Evolutionary conservation across 2,113 vertebrate genomes (phyloP).

Genomic region (Struthio camelus): DNA sequence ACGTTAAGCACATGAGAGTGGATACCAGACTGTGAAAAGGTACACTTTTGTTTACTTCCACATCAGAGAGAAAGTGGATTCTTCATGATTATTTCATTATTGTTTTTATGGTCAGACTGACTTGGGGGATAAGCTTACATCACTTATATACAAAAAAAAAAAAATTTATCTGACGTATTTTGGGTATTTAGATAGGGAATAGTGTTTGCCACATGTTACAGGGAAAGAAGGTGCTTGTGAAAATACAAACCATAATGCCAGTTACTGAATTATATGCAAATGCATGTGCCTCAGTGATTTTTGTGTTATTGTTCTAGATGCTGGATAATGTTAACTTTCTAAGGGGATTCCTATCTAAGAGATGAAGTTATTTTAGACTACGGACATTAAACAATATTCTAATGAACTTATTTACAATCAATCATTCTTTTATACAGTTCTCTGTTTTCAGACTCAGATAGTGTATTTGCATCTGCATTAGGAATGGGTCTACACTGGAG

Average conservation of each 20-base stretch:
- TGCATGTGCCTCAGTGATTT: slow-evolving; percentile 6
- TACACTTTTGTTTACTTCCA: neutral
- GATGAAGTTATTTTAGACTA: slow-evolving; percentile 33
- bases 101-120: neutral
- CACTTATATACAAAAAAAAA: neutral
- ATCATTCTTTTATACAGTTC: neutral
- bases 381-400: neutral
- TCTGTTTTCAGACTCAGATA: neutral
- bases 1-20: neutral
- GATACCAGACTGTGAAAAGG: neutral
- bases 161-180: neutral
- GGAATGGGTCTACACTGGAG: slow-evolving; percentile 34
- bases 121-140: neutral
- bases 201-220: neutral
- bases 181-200: slow-evolving; percentile 1
- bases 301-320: slow-evolving; percentile 14
- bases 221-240: slow-evolving; percentile 44
- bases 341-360: slow-evolving; percentile 47
- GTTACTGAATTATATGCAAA: slow-evolving; percentile 29
- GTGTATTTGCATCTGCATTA: neutral
- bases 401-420: slow-evolving; percentile 22
- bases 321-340: slow-evolving; percentile 43
- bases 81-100: neutral
- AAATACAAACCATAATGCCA: slow-evolving; percentile 25
- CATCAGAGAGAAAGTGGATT: neutral